These are phyloP conservation scores for Leptinotarsa tumamoca DNA, from an alignment of 2,888 invertebrate genomes.

Conservation along the genomic window DNA sequence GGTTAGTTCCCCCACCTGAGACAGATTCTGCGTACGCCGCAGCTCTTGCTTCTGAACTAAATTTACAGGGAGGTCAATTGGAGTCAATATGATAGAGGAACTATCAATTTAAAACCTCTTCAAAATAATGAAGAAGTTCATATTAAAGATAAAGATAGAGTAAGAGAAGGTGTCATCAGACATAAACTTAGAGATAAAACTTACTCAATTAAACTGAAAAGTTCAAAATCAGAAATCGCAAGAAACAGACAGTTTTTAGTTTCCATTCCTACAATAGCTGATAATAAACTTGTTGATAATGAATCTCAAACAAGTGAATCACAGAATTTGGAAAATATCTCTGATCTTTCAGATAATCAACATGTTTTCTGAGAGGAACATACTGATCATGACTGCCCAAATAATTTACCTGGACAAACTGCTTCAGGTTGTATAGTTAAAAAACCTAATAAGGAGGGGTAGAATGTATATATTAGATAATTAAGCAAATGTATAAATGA, in stretches of 20 bases:
- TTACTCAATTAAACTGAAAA: not conserved
- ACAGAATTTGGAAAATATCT: not conserved
- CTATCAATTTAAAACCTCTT: conserved; percentile 1
- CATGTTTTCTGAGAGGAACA: not conserved
- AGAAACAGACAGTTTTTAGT: conserved; percentile 12
- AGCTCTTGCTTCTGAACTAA: no score
- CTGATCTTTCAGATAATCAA: not conserved
- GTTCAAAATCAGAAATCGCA: not conserved
- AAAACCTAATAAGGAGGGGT: not conserved
- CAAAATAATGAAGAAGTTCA: conserved; percentile 11
- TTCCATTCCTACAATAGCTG: not conserved
- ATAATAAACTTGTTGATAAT: not conserved
- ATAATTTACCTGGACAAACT: not conserved
- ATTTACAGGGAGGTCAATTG: no score
- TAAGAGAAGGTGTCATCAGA: conserved; percentile 1
- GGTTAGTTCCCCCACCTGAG: no score
- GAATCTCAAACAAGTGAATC: not conserved
- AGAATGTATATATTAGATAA: not conserved
- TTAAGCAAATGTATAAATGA: not conserved
- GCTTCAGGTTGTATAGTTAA: not conserved
- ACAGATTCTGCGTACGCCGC: no score
- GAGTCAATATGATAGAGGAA: conserved; percentile 15
- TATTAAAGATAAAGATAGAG: conserved; percentile 12
- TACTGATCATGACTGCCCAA: not conserved
- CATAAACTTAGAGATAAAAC: not conserved